Conservation (phyloP, 2,113 vertebrate species). For the Edolisoma coerulescens region DNA sequence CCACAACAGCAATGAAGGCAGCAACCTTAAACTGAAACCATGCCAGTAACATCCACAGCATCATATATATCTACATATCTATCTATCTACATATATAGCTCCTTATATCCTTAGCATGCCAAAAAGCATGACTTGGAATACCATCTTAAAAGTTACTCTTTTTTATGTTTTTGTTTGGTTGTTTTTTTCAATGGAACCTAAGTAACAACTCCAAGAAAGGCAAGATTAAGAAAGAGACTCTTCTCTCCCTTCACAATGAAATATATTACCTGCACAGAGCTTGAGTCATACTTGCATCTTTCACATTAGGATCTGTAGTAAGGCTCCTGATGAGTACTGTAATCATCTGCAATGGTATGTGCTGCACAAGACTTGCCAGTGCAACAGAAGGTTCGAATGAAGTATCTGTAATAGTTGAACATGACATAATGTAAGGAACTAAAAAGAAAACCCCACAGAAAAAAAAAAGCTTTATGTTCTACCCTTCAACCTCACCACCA, state of each 20-base stretch:
- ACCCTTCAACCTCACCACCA: rapidly evolving
- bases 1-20: neutral
- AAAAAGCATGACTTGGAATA: neutral
- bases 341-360: slow-evolving; percentile 98
- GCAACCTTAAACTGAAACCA: neutral
- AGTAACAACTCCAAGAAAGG: neutral
- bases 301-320: slow-evolving; percentile 95
- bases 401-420: slow-evolving; percentile 74
- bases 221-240: neutral
- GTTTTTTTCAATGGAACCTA: neutral
- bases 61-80: too few species aligned
- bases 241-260: neutral
- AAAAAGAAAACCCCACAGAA: neutral
- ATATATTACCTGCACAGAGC: slow-evolving; percentile 90
- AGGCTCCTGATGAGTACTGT: slow-evolving; percentile 97
- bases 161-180: rapidly evolving
- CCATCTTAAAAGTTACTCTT: neutral
- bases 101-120: neutral
- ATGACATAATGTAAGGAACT: neutral
- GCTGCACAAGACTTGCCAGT: slow-evolving; percentile 94
- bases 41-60: neutral
- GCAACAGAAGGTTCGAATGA: slow-evolving; percentile 94
- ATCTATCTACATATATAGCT: neutral
- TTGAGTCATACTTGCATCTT: slow-evolving; percentile 95
- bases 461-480: neutral